Percentiles rank a stretch among this genome's conserved stretches.
phyloP scores from a whole-genome alignment of 2,888 invertebrate genomes.

The Chydorus sphaericus region DNA sequence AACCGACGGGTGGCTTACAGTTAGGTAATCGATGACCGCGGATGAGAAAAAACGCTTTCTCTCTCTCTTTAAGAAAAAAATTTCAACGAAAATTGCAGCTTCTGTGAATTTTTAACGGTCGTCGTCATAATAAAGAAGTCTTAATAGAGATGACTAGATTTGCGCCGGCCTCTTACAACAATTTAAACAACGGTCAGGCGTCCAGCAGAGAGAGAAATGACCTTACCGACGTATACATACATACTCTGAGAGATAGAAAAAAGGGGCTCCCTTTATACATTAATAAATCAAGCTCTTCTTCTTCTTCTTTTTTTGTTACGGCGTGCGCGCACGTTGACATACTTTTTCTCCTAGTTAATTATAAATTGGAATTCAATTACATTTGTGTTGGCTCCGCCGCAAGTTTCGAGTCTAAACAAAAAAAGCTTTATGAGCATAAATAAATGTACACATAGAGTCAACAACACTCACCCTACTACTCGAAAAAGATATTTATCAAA shows the following conservation, averaged over 20 bases:
- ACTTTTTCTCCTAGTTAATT: background rate
- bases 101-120: too few species aligned
- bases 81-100: background rate
- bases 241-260: too few species aligned
- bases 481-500: too few species aligned
- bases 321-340: background rate
- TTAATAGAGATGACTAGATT: background rate
- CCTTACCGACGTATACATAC: too few species aligned
- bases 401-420: background rate
- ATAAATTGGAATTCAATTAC: background rate
- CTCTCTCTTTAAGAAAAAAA: background rate
- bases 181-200: too few species aligned
- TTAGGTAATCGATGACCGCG: background rate
- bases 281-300: background rate
- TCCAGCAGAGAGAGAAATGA: constrained; percentile 3
- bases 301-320: background rate
- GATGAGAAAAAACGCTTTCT: background rate
- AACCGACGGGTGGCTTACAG: background rate
- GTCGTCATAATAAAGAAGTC: too few species aligned
- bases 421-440: too few species aligned
- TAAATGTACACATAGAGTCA: too few species aligned
- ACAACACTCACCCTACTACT: too few species aligned
- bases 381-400: background rate
- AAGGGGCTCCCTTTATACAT: background rate
- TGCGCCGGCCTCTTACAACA: background rate